Evolutionary conservation across 2,888 invertebrate genomes (phyloP).

Genomic region (Pardosa pseudoannulata): DNA sequence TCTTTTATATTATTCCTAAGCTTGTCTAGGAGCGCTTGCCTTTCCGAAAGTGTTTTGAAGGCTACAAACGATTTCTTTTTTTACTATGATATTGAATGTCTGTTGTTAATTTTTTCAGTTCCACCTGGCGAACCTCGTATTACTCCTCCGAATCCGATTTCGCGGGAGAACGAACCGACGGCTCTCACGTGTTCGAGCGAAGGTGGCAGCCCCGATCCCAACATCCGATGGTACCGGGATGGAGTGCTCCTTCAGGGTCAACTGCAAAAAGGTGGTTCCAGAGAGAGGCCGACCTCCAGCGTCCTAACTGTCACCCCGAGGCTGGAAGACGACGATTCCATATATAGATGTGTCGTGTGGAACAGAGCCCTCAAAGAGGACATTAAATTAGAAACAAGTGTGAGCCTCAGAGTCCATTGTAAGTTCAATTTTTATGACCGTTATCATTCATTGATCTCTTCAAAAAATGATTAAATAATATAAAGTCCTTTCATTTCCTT

Average conservation of each 20-base stretch:
- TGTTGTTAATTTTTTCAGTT: constrained; percentile 78
- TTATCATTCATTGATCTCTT: no score
- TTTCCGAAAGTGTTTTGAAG: no score
- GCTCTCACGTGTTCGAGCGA: constrained; percentile 82
- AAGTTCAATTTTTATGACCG: constrained; percentile 82
- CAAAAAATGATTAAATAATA: no score
- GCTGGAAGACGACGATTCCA: constrained; percentile 89
- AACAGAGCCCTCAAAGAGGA: constrained; percentile 91
- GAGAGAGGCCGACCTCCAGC: constrained; percentile 86
- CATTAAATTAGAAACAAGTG: constrained; percentile 86
- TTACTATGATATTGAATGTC: no score
- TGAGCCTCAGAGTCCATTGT: constrained; percentile 92
- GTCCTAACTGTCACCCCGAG: constrained; percentile 86
- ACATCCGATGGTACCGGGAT: constrained; percentile 86
- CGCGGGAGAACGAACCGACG: constrained; percentile 82
- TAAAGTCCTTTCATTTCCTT: no score
- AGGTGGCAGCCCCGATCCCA: constrained; percentile 94
- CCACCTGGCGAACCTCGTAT: constrained; percentile 89
- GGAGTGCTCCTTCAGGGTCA: constrained; percentile 86
- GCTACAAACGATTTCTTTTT: neutral
- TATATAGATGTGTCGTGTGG: constrained; percentile 90
- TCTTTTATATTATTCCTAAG: no score
- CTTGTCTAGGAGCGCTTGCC: no score
- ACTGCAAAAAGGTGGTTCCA: constrained; percentile 83
- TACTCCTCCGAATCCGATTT: constrained; percentile 86